Conservation (phyloP, 2,888 invertebrate species). For the Platycheirus rosarum region DNA sequence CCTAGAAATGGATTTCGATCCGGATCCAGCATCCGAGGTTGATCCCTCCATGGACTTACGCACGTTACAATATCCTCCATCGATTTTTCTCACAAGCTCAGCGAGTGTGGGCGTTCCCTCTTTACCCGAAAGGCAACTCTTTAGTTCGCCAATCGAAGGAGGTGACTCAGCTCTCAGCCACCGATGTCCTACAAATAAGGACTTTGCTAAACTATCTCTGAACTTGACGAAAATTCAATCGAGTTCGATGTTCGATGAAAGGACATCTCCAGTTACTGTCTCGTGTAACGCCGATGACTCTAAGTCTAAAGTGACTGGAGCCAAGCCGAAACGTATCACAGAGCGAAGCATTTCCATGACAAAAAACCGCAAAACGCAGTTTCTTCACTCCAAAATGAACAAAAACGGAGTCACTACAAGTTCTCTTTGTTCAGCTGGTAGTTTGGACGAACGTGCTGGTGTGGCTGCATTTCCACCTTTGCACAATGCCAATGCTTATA, state of each 20-base stretch:
- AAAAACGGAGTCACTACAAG: slow-evolving; percentile 42
- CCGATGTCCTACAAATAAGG: slow-evolving; percentile 78
- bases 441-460: slow-evolving; percentile 79
- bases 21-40: slow-evolving; percentile 81
- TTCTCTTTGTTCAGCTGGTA: slow-evolving; percentile 74
- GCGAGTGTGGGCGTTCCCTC: slow-evolving; percentile 36
- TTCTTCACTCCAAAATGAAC: slow-evolving; percentile 61
- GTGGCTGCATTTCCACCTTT: slow-evolving; percentile 70
- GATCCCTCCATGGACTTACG: slow-evolving; percentile 77
- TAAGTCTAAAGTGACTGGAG: slow-evolving; percentile 76
- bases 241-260: slow-evolving; percentile 48
- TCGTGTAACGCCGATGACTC: slow-evolving; percentile 59
- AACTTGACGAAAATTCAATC: slow-evolving; percentile 80
- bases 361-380: slow-evolving; percentile 59
- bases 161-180: slow-evolving; percentile 75
- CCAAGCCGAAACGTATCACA: slow-evolving; percentile 81
- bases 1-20: slow-evolving; percentile 83
- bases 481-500: slow-evolving; percentile 62
- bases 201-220: slow-evolving; percentile 80
- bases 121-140: slow-evolving; percentile 77
- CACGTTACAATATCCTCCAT: slow-evolving; percentile 58
- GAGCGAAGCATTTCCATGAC: slow-evolving; percentile 74
- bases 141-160: slow-evolving; percentile 80
- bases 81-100: slow-evolving; percentile 74
- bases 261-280: slow-evolving; percentile 60